phyloP scores from a whole-genome alignment of 2,888 invertebrate genomes.

The Morpho helenor region DNA sequence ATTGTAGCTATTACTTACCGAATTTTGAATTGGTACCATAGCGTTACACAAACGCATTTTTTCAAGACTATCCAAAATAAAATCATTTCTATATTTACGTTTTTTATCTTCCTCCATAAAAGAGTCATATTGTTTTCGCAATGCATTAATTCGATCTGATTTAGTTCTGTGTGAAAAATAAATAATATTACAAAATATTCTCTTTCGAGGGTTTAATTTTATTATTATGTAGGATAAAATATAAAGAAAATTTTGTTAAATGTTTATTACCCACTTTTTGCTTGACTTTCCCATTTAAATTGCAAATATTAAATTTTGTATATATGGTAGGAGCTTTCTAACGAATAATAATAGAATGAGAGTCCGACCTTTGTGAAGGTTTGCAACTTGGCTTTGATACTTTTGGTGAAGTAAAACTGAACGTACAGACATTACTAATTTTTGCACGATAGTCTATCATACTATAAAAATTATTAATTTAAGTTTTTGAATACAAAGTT shows the following conservation, averaged over 20 bases:
- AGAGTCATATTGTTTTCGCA: conserved; percentile 66
- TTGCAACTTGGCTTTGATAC: conserved; percentile 22
- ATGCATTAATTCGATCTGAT: conserved; percentile 55
- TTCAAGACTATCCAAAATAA: conserved; percentile 62
- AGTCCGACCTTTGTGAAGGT: conserved; percentile 62
- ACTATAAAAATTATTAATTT: no score
- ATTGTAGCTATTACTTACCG: conserved; percentile 32
- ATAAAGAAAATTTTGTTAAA: background rate
- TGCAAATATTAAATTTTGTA: conserved; percentile 5
- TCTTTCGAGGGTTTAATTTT: no score
- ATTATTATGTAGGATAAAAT: background rate
- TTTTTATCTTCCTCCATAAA: conserved; percentile 70
- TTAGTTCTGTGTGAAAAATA: conserved; percentile 46
- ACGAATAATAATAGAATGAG: conserved; percentile 59
- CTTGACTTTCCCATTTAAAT: conserved; percentile 56
- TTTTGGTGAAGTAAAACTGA: conserved; percentile 11
- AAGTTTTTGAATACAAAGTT: no score
- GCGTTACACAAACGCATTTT: conserved; percentile 56
- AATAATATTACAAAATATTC: background rate
- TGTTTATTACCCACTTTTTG: conserved; percentile 48
- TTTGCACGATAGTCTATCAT: no score
- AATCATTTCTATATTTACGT: conserved; percentile 66
- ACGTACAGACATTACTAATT: conserved; percentile 15
- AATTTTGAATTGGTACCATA: conserved; percentile 40
- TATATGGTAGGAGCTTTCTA: conserved; percentile 31